Percentiles rank a stretch among this genome's conserved stretches.
Evolutionary conservation across 2,113 vertebrate genomes (phyloP).

Genomic region (Gymnorhina tibicen): DNA sequence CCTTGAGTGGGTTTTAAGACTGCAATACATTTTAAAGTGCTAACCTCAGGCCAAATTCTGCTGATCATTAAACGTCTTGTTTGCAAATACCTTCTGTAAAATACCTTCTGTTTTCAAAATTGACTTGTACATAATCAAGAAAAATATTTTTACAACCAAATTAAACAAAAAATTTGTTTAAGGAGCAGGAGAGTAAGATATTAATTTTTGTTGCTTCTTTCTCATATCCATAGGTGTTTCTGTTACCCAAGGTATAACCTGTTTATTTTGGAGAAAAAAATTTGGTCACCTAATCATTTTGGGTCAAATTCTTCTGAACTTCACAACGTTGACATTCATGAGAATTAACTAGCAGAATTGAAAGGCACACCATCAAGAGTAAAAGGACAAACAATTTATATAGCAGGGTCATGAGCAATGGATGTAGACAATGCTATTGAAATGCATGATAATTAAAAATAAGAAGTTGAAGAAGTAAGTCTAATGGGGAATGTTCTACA

Average conservation of each 20-base stretch:
- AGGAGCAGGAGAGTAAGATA: background rate
- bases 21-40: background rate
- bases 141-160: no score
- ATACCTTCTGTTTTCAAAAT: background rate
- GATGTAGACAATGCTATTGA: background rate
- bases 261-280: background rate
- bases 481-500: constrained; percentile 1
- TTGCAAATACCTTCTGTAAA: background rate
- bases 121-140: background rate
- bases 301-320: background rate
- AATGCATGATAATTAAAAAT: constrained; percentile 15
- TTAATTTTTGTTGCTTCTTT: background rate
- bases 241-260: background rate
- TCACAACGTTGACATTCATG: background rate
- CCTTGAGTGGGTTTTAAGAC: background rate
- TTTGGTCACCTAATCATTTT: background rate
- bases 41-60: background rate
- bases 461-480: background rate
- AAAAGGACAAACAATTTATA: background rate
- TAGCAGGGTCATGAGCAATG: background rate
- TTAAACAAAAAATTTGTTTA: background rate
- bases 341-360: background rate
- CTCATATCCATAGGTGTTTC: background rate
- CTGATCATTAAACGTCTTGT: background rate
- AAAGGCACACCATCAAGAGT: background rate